A percentile compares a stretch with the other conserved stretches of the same genome.
phyloP scores from a whole-genome alignment of 1,140 invertebrate genomes.

The Colletes gigas region DNA sequence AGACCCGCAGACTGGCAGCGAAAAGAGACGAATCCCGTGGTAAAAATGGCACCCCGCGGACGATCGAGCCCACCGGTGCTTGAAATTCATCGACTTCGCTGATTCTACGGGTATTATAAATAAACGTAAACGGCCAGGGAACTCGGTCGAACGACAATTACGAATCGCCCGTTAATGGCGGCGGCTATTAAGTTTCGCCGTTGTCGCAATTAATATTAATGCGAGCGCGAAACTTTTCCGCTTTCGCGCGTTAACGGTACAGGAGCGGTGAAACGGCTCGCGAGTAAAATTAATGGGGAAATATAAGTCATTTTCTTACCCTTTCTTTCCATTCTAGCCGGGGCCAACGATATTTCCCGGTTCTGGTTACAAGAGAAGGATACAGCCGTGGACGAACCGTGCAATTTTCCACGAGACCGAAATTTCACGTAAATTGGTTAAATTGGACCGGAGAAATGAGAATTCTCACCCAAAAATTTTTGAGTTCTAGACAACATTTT shows the following conservation, averaged over 20 bases:
- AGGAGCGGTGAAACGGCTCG: not conserved
- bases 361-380: no score
- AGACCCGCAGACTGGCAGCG: not conserved
- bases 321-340: not conserved
- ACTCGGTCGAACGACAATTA: conserved; percentile 72
- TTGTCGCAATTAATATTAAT: conserved; percentile 19
- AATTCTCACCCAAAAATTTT: no score
- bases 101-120: conserved; percentile 73
- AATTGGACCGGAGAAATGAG: no score
- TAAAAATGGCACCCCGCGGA: no score
- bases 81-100: conserved; percentile 63
- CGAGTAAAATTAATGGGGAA: not conserved
- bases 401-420: no score
- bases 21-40: not conserved
- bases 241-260: not conserved
- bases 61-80: conserved; percentile 25
- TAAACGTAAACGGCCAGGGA: conserved; percentile 71
- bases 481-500: no score
- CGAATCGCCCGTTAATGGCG: conserved; percentile 63
- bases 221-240: conserved; percentile 10
- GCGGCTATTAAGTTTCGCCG: conserved; percentile 26
- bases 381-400: no score
- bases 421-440: no score
- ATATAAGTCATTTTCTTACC: not conserved
- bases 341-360: no score